These are phyloP conservation scores for Drepana arcuata DNA, from an alignment of 1,140 invertebrate species.

Conservation along the genomic window DNA sequence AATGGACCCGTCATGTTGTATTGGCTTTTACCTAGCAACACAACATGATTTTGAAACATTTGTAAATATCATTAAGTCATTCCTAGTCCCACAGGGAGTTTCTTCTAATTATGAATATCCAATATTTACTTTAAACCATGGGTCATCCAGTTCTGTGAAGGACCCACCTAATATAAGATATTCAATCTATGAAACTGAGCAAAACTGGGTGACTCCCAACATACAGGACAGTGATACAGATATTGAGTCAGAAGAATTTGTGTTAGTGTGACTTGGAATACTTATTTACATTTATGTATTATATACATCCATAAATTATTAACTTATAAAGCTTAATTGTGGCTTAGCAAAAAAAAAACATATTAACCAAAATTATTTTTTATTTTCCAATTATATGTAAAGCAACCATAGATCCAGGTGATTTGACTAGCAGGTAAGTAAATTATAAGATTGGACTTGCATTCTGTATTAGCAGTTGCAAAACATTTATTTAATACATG, in stretches of 20 bases:
- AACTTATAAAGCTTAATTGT: background rate
- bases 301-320: no score
- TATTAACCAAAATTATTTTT: background rate
- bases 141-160: conserved; percentile 75
- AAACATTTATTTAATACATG: no score
- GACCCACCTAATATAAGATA: conserved; percentile 67
- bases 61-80: conserved; percentile 77
- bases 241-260: conserved; percentile 83
- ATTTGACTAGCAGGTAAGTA: background rate
- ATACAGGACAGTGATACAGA: conserved; percentile 75
- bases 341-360: background rate
- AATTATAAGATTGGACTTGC: background rate
- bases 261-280: conserved; percentile 66
- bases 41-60: conserved; percentile 85
- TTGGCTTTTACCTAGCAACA: conserved; percentile 90
- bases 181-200: conserved; percentile 71
- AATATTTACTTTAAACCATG: conserved; percentile 84
- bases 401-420: no score
- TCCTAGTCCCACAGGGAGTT: conserved; percentile 73
- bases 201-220: conserved; percentile 62
- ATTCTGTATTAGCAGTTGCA: no score
- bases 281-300: no score
- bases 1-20: conserved; percentile 94
- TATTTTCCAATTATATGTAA: background rate
- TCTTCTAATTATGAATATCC: conserved; percentile 81